These are phyloP conservation scores for Drosophila atroscutellata DNA, from an alignment of 2,888 invertebrate species.

Conservation along the genomic window DNA sequence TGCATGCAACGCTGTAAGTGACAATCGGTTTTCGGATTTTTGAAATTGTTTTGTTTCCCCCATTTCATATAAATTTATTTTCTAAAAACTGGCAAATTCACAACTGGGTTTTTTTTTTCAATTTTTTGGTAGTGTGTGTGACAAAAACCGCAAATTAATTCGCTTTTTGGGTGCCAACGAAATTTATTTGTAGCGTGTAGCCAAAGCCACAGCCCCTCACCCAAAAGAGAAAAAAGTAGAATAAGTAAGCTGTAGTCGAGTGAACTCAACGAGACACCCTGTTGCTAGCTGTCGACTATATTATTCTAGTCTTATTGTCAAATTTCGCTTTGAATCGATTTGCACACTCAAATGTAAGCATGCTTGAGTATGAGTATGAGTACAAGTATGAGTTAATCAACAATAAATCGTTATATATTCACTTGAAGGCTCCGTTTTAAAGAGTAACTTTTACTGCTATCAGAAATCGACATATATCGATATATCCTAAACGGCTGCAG, in stretches of 20 bases:
- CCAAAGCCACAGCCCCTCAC: slow-evolving; percentile 56
- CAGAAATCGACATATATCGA: too few relatives aligned
- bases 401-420: not conserved
- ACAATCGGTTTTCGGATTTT: not conserved
- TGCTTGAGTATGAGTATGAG: too few relatives aligned
- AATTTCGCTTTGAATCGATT: too few relatives aligned
- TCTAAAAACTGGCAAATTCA: slow-evolving; percentile 23
- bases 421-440: too few relatives aligned
- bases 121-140: slow-evolving; percentile 53
- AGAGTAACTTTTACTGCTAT: too few relatives aligned
- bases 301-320: not conserved
- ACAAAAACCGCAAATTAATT: slow-evolving; percentile 80
- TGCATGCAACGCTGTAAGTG: not conserved
- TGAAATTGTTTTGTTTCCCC: not conserved
- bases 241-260: slow-evolving; percentile 4
- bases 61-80: slow-evolving; percentile 29
- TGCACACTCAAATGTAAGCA: too few relatives aligned
- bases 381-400: too few relatives aligned
- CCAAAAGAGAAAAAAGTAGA: slow-evolving; percentile 2
- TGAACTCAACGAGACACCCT: not conserved
- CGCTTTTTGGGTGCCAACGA: slow-evolving; percentile 61
- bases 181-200: slow-evolving; percentile 67
- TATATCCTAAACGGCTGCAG: too few relatives aligned
- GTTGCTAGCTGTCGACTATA: not conserved
- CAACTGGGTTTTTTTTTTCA: slow-evolving; percentile 59